Evolutionary conservation across 2,113 vertebrate species (phyloP).

Genomic region (Dromas ardeola): DNA sequence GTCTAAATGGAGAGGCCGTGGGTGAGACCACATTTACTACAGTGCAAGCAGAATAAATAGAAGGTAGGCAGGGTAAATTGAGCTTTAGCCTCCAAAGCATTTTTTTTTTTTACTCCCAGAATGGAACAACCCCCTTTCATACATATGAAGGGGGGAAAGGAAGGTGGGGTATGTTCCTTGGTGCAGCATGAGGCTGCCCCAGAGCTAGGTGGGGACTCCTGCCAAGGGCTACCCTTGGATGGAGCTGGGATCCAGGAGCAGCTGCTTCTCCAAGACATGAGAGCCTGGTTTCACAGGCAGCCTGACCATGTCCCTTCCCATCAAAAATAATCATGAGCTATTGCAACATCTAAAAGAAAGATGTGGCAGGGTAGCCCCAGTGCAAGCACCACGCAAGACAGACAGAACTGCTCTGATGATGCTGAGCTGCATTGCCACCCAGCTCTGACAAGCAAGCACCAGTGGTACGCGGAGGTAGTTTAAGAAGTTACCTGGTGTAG

Average conservation of each 20-base stretch:
- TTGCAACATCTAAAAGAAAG: not conserved
- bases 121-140: not conserved
- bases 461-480: not conserved
- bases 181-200: not conserved
- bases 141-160: not conserved
- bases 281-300: not conserved
- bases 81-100: slow-evolving; percentile 7
- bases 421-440: not conserved
- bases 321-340: not conserved
- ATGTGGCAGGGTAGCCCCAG: not conserved
- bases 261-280: not conserved
- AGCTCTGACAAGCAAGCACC: not conserved
- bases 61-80: not conserved
- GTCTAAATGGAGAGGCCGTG: not conserved
- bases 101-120: not conserved
- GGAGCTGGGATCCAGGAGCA: not conserved
- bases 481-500: not conserved
- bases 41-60: not conserved
- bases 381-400: accelerated
- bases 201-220: not conserved
- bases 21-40: not conserved
- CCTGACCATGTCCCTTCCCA: not conserved
- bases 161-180: not conserved
- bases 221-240: not conserved
- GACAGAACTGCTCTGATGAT: not conserved